Evolutionary conservation across 2,888 invertebrate species (phyloP).

Genomic region (Clanis bilineata): DNA sequence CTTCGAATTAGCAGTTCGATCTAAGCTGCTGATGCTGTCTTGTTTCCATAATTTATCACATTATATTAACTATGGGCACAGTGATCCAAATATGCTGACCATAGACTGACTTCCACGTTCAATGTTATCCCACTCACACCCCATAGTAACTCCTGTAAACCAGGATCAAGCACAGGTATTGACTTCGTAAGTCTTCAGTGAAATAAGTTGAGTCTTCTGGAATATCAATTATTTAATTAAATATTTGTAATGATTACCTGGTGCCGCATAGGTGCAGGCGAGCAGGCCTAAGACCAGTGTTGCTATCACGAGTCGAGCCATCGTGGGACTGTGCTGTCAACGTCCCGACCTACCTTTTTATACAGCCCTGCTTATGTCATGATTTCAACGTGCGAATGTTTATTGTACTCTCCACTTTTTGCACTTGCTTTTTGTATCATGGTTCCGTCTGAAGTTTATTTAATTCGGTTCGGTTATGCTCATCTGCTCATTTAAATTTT

Average conservation of each 20-base stretch:
- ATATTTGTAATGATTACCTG: slow-evolving; percentile 47
- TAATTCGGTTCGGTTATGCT: not conserved
- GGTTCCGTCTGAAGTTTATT: slow-evolving; percentile 30
- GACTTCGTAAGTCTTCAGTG: too few relatives aligned
- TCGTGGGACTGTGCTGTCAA: slow-evolving; percentile 45
- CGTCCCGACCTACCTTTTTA: slow-evolving; percentile 46
- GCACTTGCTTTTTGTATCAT: slow-evolving; percentile 42
- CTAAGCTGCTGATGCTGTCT: too few relatives aligned
- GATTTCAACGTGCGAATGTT: slow-evolving; percentile 45
- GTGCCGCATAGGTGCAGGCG: slow-evolving; percentile 56
- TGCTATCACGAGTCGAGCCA: slow-evolving; percentile 61
- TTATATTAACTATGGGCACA: too few relatives aligned
- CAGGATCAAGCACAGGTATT: too few relatives aligned
- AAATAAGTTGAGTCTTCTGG: not conserved
- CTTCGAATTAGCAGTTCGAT: too few relatives aligned
- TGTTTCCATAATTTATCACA: too few relatives aligned
- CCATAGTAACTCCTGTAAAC: not conserved
- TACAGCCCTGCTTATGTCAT: slow-evolving; percentile 58
- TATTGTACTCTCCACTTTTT: slow-evolving; percentile 61
- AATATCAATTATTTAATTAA: not conserved
- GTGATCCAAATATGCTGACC: too few relatives aligned
- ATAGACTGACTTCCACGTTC: too few relatives aligned
- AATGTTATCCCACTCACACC: too few relatives aligned
- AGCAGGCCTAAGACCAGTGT: slow-evolving; percentile 60
- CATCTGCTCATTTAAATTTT: too few relatives aligned